Base-by-base conservation (phyloP, 2,797 vertebrate genomes). In the Ambastaia sidthimunki region DNA sequence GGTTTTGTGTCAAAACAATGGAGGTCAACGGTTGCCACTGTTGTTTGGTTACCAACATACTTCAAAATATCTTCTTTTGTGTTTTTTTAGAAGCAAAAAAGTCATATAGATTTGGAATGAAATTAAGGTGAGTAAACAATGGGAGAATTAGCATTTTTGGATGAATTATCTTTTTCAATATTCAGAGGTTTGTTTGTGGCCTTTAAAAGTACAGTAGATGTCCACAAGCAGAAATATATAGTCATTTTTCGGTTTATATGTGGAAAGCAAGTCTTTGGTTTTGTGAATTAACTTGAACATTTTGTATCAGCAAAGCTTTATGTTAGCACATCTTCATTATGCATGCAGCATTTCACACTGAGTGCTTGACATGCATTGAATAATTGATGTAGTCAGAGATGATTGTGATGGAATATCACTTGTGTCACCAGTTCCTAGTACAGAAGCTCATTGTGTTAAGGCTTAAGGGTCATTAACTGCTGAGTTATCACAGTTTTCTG, bases 321-420 rank as follows among this genome's bases (percentile, higher is more conserved):
- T 11, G 7, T 74, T 50, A 65, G 6, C 18, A 76, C 59, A 52
- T 19, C 12, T 23, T 18, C n/a, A 12, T 50, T 50, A 34, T 23
- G 18, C 12, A 19, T 21, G 47, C 12, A 23, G 28, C 54, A 66
- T 37, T 15, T 19, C 12, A 19, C 48, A 31, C 21, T 74, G 54
- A 41, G 47, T 76, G 62, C 19, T 41, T 66, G 4, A 66, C n/a
- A 66, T 37, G 47, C 7, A 37, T 9, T 37, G n/a, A 28, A 9
- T 55, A 76, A 76, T 41, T 1, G 50, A 55, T 54, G 54, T 55
- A 37, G 19, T 54, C n/a, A 76, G 37, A 68, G 47, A 50, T 16
- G 25, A 25, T 68, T 76, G 19, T 55, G 74, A 76, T 76, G 16
- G 63, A 67, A 25, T 57, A 67, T 15, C 5, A 12, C 12, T 55